These are phyloP conservation scores for Norana najaformis DNA, from an alignment of 2,888 invertebrate species.

Conservation along the genomic window DNA sequence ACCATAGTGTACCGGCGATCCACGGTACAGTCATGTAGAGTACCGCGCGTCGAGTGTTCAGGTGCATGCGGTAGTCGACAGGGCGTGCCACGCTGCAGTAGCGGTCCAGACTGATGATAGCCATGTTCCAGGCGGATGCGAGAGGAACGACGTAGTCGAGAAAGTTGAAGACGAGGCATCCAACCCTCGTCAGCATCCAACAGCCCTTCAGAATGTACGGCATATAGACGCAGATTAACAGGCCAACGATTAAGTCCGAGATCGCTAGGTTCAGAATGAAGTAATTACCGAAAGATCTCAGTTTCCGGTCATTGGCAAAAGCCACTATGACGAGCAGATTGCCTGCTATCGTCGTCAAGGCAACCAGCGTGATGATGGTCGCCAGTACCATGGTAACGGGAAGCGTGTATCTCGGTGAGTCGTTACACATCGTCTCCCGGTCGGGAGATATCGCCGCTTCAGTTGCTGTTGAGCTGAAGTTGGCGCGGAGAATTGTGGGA, in stretches of 20 bases:
- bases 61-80: slow-evolving; percentile 44
- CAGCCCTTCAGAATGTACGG: slow-evolving; percentile 46
- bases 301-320: slow-evolving; percentile 44
- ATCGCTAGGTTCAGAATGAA: slow-evolving; percentile 50
- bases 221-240: slow-evolving; percentile 46
- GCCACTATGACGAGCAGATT: slow-evolving; percentile 48
- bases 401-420: not conserved
- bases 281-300: slow-evolving; percentile 49
- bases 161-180: slow-evolving; percentile 48
- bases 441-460: not conserved
- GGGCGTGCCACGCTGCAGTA: slow-evolving; percentile 47
- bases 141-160: slow-evolving; percentile 48
- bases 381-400: slow-evolving; percentile 9
- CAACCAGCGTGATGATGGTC: not conserved
- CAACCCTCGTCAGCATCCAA: slow-evolving; percentile 44
- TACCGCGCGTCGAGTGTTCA: slow-evolving; percentile 39
- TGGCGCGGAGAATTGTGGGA: not conserved
- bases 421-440: not conserved
- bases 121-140: slow-evolving; percentile 48
- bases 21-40: slow-evolving; percentile 46
- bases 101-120: slow-evolving; percentile 49
- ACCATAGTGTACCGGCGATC: slow-evolving; percentile 45
- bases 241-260: slow-evolving; percentile 49
- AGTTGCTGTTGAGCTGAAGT: not conserved
- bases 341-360: slow-evolving; percentile 31